These are phyloP conservation scores for Cydia splendana DNA, from an alignment of 1,140 invertebrate genomes.

Conservation along the genomic window DNA sequence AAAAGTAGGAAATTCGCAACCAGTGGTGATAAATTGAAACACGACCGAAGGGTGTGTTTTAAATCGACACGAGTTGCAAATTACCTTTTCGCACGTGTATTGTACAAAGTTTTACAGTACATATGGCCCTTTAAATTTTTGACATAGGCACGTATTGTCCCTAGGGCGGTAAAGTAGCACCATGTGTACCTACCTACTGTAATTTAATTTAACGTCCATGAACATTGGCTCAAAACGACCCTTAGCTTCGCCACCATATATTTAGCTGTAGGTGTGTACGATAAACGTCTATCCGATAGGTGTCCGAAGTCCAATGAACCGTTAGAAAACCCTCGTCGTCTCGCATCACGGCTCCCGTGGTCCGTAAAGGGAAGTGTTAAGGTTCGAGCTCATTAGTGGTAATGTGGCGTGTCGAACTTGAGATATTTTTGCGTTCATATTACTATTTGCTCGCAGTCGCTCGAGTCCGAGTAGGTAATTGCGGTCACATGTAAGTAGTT, in stretches of 20 bases:
- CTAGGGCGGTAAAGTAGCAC: too few species aligned
- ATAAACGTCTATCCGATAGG: not conserved
- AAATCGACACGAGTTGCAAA: too few species aligned
- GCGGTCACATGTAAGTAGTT: not conserved
- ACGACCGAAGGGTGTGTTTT: too few species aligned
- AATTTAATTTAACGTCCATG: not conserved
- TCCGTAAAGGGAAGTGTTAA: constrained; percentile 9
- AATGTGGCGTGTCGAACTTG: not conserved
- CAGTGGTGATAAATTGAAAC: too few species aligned
- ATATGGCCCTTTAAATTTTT: too few species aligned
- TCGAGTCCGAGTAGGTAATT: not conserved
- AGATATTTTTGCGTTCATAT: not conserved
- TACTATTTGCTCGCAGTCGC: not conserved
- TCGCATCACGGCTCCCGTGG: not conserved
- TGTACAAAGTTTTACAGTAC: too few species aligned
- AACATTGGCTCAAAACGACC: not conserved
- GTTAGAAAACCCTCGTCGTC: not conserved
- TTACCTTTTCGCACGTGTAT: too few species aligned
- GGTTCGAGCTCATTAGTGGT: constrained; percentile 1
- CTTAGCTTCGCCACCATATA: not conserved
- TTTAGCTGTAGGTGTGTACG: not conserved
- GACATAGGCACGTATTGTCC: too few species aligned
- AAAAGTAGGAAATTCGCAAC: too few species aligned
- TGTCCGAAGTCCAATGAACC: constrained; percentile 11
- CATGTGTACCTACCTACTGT: too few species aligned